Evolutionary conservation across 2,797 vertebrate genomes (phyloP), one percentile per base, ranked within the genome.

Genomic region (Cyprinella venusta): DNA sequence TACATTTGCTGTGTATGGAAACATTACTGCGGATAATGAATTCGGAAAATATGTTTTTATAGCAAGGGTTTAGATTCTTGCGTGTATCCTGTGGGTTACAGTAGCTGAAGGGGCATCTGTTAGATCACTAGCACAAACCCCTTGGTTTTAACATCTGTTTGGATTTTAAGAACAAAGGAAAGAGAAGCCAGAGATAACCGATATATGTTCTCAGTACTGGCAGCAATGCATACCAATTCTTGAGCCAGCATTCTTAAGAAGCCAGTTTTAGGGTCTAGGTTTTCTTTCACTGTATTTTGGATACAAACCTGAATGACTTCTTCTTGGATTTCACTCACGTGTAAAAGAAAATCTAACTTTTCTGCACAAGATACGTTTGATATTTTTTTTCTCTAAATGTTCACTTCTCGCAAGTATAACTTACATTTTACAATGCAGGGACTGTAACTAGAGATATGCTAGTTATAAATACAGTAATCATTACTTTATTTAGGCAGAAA

Each of bases 81-180:
- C 72, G 5, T 67, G 36, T 84, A 85, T 65, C 80, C 86, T 24
- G 16, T 48, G 85, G 65, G 81, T 82, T 82, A 88, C 50, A 42
- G 78, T 80, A 87, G 80, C 54, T 79, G 70, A 72, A 48, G 82
- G 84, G 89, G 88, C 88, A 89, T 91, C 90, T 82, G 81, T 54
- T 33, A 85, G 85, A 89, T 76, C 82, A 24, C 64, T 21, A 59
- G 61, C 52, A 81, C 69, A 75, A 85, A 90, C 75, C 74, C 52
- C 84, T 81, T 69, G 85, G 71, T 89, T 86, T 88, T 88, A 75
- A 90, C 92, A 92, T 89, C 90, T 92, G 91, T 92, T 91, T 91
- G 89, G 89, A 85, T 86, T 87, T 87, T 83, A 83, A 84, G 88
- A 90, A 90, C 91, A 94, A 91, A 92, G 85, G 87, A 81, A 86